These are phyloP conservation scores for Pelobates fuscus DNA, from an alignment of 2,113 vertebrate species.

Conservation along the genomic window DNA sequence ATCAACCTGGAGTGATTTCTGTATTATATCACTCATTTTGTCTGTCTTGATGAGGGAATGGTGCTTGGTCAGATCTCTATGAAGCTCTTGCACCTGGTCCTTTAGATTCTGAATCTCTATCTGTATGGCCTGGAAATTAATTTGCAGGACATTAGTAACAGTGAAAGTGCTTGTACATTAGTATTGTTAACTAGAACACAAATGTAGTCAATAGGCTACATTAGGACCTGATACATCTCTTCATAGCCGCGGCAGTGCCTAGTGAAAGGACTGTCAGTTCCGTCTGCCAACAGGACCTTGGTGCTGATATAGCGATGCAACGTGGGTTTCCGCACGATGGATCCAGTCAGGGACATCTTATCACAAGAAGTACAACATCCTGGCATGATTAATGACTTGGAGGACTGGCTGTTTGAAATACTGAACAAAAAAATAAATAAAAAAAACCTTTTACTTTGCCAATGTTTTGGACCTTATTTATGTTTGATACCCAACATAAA, in stretches of 20 bases:
- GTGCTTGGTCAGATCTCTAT: conserved; percentile 91
- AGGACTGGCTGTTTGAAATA: conserved; percentile 56
- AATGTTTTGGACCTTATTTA: no score
- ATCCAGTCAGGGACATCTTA: conserved; percentile 69
- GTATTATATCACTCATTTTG: conserved; percentile 82
- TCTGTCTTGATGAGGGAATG: conserved; percentile 89
- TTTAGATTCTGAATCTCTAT: conserved; percentile 84
- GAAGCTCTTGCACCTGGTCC: conserved; percentile 91
- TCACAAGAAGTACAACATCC: conserved; percentile 69
- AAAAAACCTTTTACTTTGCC: no score
- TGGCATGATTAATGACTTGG: conserved; percentile 70
- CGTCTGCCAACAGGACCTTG: conserved; percentile 87
- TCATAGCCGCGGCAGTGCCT: conserved; percentile 88
- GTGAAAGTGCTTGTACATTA: background rate
- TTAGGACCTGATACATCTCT: conserved; percentile 78
- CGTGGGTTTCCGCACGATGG: conserved; percentile 74
- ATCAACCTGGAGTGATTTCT: conserved; percentile 81
- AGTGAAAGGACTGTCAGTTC: conserved; percentile 76
- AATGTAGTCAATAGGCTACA: background rate
- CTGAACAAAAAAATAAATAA: conserved; percentile 41
- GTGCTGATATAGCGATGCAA: conserved; percentile 87
- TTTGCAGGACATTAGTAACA: background rate
- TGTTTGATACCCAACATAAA: no score
- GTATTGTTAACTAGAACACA: no score
- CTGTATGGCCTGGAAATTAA: conserved; percentile 76